phyloP scores from a whole-genome alignment of 2,113 vertebrate genomes.

The Dissostichus mawsoni region DNA sequence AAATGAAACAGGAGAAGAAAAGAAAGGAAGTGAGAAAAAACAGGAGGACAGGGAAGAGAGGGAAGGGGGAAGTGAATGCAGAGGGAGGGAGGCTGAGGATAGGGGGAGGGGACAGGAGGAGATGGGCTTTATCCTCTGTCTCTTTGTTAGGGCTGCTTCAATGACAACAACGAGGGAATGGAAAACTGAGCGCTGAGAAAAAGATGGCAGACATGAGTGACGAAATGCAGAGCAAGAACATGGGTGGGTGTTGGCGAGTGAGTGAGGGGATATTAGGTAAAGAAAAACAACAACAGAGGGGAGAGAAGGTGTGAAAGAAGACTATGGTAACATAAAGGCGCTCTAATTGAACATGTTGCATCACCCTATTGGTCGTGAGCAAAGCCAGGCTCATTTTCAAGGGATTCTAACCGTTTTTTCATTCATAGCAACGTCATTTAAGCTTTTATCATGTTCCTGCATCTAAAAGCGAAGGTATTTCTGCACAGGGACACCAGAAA shows the following conservation, averaged over 20 bases:
- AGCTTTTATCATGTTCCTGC: neutral
- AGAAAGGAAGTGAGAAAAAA: slow-evolving; percentile 23
- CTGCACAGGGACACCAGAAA: neutral
- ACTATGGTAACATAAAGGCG: neutral
- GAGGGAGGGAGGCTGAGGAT: slow-evolving; percentile 19
- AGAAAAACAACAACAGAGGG: neutral
- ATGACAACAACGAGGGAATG: slow-evolving; percentile 40
- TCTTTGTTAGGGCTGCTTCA: slow-evolving; percentile 64
- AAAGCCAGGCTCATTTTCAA: neutral
- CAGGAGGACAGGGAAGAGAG: neutral
- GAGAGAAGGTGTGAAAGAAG: neutral
- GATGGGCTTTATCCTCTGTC: slow-evolving; percentile 49
- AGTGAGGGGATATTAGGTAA: neutral
- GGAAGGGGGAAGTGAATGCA: slow-evolving; percentile 11
- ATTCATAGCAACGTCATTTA: neutral
- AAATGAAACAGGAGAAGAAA: slow-evolving; percentile 34
- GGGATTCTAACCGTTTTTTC: no score
- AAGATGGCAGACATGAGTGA: slow-evolving; percentile 47
- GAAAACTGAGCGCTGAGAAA: slow-evolving; percentile 20
- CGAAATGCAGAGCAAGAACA: slow-evolving; percentile 50
- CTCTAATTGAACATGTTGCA: neutral
- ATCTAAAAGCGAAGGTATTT: neutral
- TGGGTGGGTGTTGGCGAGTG: neutral
- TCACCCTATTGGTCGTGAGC: neutral
- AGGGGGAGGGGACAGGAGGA: slow-evolving; percentile 51